Percentiles rank a stretch among this genome's conserved stretches.
Evolutionary conservation across 2,888 invertebrate genomes (phyloP).

Genomic region (Auanema freiburgensis): DNA sequence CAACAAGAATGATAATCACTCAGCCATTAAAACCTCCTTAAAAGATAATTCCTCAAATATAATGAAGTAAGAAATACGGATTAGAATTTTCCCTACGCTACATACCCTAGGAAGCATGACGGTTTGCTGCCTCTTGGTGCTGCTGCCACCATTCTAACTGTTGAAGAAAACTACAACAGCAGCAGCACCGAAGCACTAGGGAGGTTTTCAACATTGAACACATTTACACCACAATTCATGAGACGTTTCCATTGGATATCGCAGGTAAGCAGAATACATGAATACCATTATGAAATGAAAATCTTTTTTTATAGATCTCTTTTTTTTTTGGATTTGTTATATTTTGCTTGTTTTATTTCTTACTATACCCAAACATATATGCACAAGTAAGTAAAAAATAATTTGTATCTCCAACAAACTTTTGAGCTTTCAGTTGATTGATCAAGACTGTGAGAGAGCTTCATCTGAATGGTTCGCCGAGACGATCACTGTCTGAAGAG

Average conservation of each 20-base stretch:
- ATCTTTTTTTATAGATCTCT: constrained; percentile 46
- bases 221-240: constrained; percentile 52
- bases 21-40: too few species aligned
- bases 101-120: too few species aligned
- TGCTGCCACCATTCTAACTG: too few species aligned
- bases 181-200: too few species aligned
- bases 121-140: too few species aligned
- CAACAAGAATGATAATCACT: background rate
- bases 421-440: constrained; percentile 28
- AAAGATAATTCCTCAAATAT: too few species aligned
- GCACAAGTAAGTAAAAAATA: constrained; percentile 24
- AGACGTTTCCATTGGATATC: constrained; percentile 62
- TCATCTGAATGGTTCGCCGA: constrained; percentile 51
- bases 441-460: constrained; percentile 43
- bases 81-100: too few species aligned
- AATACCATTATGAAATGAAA: background rate
- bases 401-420: background rate
- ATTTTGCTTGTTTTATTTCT: constrained; percentile 61
- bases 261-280: constrained; percentile 49
- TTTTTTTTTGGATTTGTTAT: constrained; percentile 62
- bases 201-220: constrained; percentile 18
- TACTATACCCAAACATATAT: constrained; percentile 61
- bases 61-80: too few species aligned
- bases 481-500: too few species aligned
- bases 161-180: too few species aligned